A percentile compares a stretch with the other conserved stretches of the same genome.
Conservation (phyloP, 1,140 invertebrate genomes). For the Heliconius hewitsoni region DNA sequence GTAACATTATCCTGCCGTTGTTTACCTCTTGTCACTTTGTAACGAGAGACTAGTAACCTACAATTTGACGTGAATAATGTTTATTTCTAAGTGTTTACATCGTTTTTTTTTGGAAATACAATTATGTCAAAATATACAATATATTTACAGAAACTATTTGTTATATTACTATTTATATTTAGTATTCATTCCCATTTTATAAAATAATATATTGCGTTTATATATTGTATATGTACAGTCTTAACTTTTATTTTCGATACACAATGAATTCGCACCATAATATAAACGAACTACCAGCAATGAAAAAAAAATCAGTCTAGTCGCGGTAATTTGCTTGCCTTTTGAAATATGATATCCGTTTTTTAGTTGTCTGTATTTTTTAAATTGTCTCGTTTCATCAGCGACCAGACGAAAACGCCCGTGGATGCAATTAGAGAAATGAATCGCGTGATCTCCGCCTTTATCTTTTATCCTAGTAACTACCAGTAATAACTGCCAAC, state of each 20-base stretch:
- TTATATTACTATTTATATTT: no score
- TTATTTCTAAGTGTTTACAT: background rate
- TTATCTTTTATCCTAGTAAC: constrained; percentile 60
- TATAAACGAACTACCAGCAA: background rate
- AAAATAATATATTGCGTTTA: background rate
- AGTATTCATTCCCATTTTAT: background rate
- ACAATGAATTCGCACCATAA: background rate
- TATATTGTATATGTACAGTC: no score
- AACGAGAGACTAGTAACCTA: constrained; percentile 8
- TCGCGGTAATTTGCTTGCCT: background rate
- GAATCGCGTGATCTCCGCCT: constrained; percentile 65
- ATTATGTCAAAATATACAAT: background rate
- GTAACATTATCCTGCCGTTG: constrained; percentile 35
- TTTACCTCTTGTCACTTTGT: constrained; percentile 23
- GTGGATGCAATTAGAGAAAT: constrained; percentile 64
- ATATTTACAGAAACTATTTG: background rate
- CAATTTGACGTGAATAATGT: background rate
- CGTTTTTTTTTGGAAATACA: background rate
- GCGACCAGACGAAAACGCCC: constrained; percentile 46
- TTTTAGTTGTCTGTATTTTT: constrained; percentile 41
- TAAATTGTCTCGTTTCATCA: constrained; percentile 46
- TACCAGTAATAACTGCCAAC: constrained; percentile 48
- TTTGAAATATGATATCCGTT: constrained; percentile 40
- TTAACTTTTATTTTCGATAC: background rate
- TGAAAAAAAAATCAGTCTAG: constrained; percentile 19